phyloP scores from a whole-genome alignment of 2,113 vertebrate genomes.

The Chaetura pelagica region DNA sequence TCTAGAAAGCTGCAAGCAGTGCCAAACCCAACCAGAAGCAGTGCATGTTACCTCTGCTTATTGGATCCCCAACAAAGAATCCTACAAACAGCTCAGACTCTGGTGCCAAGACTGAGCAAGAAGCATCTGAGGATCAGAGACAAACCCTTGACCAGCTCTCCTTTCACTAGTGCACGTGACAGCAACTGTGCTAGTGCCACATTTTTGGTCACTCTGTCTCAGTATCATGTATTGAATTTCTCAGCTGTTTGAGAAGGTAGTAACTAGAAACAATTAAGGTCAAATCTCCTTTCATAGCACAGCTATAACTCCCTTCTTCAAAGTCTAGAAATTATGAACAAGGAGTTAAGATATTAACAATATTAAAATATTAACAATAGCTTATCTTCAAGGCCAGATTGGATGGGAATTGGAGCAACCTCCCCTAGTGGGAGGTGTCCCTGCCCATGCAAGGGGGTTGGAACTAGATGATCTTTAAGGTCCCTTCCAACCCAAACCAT shows the following conservation, averaged over 20 bases:
- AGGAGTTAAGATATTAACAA: background rate
- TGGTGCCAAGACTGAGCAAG: background rate
- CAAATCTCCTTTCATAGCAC: background rate
- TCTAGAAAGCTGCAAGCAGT: background rate
- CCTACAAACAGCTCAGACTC: accelerated
- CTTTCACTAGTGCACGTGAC: background rate
- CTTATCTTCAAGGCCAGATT: no score
- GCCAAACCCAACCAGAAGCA: background rate
- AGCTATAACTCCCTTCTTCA: background rate
- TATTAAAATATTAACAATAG: no score
- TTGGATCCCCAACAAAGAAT: background rate
- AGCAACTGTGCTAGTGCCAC: background rate
- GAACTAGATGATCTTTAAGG: no score
- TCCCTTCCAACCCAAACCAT: no score
- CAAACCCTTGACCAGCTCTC: background rate
- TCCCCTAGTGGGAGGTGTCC: no score
- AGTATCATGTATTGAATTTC: background rate
- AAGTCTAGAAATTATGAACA: background rate
- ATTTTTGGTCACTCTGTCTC: background rate
- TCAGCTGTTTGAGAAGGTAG: background rate
- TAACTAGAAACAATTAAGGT: background rate
- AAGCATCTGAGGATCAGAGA: background rate
- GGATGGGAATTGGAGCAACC: no score
- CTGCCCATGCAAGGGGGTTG: no score
- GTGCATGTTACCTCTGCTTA: no score